Conservation (phyloP, 1,140 invertebrate genomes). For the Diploscapter pachys region DNA sequence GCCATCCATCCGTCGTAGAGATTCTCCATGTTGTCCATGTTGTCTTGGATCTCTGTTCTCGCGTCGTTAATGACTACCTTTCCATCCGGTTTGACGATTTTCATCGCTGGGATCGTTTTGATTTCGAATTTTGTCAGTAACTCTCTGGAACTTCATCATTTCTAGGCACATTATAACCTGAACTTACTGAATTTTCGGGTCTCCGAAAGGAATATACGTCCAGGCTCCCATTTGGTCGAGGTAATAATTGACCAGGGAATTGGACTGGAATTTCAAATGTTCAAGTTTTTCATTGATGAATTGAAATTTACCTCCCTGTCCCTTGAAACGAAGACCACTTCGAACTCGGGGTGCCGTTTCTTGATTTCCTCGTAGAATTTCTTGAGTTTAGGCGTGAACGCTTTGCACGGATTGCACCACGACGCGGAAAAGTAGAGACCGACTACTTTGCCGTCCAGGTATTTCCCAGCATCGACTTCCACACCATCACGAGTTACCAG, state of each 20-base stretch:
- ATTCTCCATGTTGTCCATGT: constrained; percentile 18
- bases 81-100: constrained; percentile 55
- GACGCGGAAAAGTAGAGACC: constrained; percentile 64
- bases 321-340: constrained; percentile 43
- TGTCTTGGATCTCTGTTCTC: constrained; percentile 48
- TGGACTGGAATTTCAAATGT: constrained; percentile 19
- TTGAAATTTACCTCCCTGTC: constrained; percentile 24
- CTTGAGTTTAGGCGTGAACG: constrained; percentile 62
- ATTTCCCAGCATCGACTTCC: constrained; percentile 27
- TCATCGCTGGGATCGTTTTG: constrained; percentile 55
- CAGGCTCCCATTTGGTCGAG: constrained; percentile 39
- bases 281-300: no score
- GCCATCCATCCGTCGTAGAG: constrained; percentile 36
- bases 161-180: not conserved
- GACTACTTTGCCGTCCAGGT: constrained; percentile 46
- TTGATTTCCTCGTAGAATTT: constrained; percentile 54
- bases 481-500: constrained; percentile 28
- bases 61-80: constrained; percentile 55
- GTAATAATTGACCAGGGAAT: constrained; percentile 35
- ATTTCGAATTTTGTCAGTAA: constrained; percentile 50
- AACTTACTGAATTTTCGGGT: constrained; percentile 38
- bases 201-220: constrained; percentile 37
- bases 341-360: constrained; percentile 49
- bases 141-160: constrained; percentile 39
- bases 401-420: constrained; percentile 64